Base-by-base conservation (phyloP, 2,797 vertebrate species). In the Spinus olivaceus region DNA sequence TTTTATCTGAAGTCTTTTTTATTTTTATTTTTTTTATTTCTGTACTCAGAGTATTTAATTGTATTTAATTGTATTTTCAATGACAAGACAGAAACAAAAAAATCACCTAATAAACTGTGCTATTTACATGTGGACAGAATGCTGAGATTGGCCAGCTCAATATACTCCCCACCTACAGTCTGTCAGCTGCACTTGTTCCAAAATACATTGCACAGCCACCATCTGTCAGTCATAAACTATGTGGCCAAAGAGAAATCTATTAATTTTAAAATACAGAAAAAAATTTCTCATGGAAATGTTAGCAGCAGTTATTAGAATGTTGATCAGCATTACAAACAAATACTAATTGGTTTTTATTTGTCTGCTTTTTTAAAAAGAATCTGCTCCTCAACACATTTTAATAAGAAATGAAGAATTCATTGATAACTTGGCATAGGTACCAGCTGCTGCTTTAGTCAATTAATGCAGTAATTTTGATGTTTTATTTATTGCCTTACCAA, bases 131-230 rank as follows among this genome's bases (percentile, higher is more conserved):
- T 50, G 63, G 41, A 81, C 54, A 72, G 77, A 88, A 49, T 0
- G 19, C 56, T 66, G 56, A 73, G 59, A 32, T 13, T 77, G 71
- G 78, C 46, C 78, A 81, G 37, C 71, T 91, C 21, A 59, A 39
- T 12, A 10, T 37, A 37, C 56, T 71, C 59, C 50, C 65, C 61
- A 88, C 57, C 32, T 39, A 63, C 54, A 90, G 69, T 51, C 89
- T 94, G 84, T 89, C 69, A 78, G 65, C 42, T 88, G 57, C 54
- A 17, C 44, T 88, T 95, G 32, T 66, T 92, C 88, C 83, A 94
- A 93, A 97, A 82, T 44, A 51, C 23, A 20, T 10, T 67, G 44
- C 51, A 67, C 22, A 88, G 46, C 22, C 56, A 70, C 83, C 60
- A 77, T 81, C 74, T 93, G 82, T 49, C 88, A 88, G 47, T 92